Percentiles rank a stretch among this genome's conserved stretches.
Evolutionary conservation across 2,113 vertebrate genomes (phyloP).

Genomic region (Anseranas semipalmata): DNA sequence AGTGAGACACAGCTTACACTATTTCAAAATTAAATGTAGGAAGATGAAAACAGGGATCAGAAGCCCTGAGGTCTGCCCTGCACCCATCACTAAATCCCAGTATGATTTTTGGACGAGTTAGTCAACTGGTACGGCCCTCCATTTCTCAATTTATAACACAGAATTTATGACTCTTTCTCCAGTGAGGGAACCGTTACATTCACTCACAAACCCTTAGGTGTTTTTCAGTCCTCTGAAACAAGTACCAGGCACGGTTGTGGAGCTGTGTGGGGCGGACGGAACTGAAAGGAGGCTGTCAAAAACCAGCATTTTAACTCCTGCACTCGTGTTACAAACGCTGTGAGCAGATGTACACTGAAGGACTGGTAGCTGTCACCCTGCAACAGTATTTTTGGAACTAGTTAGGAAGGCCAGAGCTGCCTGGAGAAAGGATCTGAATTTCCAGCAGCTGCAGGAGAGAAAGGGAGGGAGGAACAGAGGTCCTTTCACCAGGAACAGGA

Average conservation of each 20-base stretch:
- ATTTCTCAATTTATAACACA: not conserved
- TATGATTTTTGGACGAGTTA: not conserved
- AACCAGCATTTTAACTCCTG: not conserved
- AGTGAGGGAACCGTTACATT: not conserved
- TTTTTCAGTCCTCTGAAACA: not conserved
- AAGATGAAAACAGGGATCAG: not conserved
- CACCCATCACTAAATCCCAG: not conserved
- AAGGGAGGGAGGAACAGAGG: slow-evolving; percentile 53
- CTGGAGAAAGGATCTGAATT: slow-evolving; percentile 50
- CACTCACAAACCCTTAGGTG: not conserved
- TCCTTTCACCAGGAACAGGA: slow-evolving; percentile 66
- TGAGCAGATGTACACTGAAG: not conserved
- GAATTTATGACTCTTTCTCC: not conserved
- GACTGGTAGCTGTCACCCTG: not conserved
- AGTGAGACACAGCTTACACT: not conserved
- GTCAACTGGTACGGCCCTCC: not conserved
- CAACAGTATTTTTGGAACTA: slow-evolving; percentile 26
- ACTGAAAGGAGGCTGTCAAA: not conserved
- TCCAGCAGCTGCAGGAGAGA: slow-evolving; percentile 65
- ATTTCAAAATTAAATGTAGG: not conserved
- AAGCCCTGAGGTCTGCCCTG: not conserved
- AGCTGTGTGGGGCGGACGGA: not conserved
- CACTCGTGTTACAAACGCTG: not conserved
- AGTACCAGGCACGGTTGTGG: not conserved
- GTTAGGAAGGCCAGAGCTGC: slow-evolving; percentile 31